A percentile compares a stretch with the other conserved stretches of the same genome.
phyloP scores from a whole-genome alignment of 2,113 vertebrate genomes.

The Charina bottae region DNA sequence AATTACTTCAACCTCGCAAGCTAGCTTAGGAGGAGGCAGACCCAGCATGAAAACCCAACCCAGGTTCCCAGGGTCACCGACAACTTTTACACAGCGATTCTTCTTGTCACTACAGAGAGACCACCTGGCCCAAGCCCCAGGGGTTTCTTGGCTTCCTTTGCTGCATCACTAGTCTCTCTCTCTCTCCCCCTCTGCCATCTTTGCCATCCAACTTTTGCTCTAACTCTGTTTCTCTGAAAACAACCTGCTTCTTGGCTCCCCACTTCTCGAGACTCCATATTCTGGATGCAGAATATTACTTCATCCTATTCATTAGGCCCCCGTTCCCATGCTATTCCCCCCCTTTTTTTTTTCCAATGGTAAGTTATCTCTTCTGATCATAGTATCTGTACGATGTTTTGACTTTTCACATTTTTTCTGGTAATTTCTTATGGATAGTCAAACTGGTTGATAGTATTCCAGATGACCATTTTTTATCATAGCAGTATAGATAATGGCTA shows the following conservation, averaged over 20 bases:
- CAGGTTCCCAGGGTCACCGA: not conserved
- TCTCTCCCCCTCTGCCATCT: not conserved
- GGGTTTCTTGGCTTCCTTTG: not conserved
- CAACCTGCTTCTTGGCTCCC: not conserved
- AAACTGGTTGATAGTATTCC: constrained; percentile 7
- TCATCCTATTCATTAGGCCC: not conserved
- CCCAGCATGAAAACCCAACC: not conserved
- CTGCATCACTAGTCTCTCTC: too few relatives aligned
- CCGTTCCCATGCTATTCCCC: not conserved
- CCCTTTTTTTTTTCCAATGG: too few relatives aligned
- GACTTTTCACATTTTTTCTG: not conserved
- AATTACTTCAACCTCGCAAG: not conserved
- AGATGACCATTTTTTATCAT: constrained; percentile 20
- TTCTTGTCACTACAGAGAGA: not conserved
- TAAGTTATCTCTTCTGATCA: not conserved
- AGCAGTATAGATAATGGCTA: constrained; percentile 8
- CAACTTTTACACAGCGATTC: not conserved
- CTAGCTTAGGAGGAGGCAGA: not conserved
- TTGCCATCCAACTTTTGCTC: not conserved
- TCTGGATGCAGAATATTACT: not conserved
- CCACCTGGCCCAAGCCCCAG: not conserved
- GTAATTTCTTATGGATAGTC: not conserved
- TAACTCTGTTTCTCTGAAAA: not conserved
- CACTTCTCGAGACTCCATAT: not conserved
- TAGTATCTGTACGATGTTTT: not conserved